Conservation (phyloP, 2,797 vertebrate species). For the Mionectes olivaceus region DNA sequence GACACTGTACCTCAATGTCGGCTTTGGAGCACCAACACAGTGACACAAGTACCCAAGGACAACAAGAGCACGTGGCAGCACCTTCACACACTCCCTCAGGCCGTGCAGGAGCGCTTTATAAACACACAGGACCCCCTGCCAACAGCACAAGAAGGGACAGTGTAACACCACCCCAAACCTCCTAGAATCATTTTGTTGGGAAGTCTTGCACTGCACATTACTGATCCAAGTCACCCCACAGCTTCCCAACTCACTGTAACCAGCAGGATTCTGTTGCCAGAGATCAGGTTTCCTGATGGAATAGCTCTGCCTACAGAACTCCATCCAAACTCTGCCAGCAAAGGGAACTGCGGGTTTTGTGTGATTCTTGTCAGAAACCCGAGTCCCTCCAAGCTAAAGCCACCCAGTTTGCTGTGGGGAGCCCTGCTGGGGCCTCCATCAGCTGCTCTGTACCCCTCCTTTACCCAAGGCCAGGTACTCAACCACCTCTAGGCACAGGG, state of each 20-base stretch:
- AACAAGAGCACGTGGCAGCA: fast-evolving
- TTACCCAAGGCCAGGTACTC: background rate
- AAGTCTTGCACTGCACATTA: background rate
- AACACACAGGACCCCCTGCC: background rate
- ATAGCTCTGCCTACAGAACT: background rate
- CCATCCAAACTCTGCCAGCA: background rate
- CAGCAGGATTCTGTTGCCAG: background rate
- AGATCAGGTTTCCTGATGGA: background rate
- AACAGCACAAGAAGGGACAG: background rate
- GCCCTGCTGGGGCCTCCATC: background rate
- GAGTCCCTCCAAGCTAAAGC: background rate
- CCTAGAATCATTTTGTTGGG: fast-evolving
- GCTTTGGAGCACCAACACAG: background rate
- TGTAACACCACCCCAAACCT: background rate
- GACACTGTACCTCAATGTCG: background rate
- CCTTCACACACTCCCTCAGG: background rate
- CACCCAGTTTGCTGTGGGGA: background rate
- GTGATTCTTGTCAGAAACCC: background rate
- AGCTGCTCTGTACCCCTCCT: background rate
- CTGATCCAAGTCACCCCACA: background rate
- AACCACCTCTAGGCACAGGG: background rate
- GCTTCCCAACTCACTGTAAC: background rate
- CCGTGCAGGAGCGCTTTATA: fast-evolving
- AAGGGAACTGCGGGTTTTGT: background rate
- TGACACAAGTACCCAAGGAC: background rate